These are phyloP conservation scores for Echiichthys vipera DNA, from an alignment of 2,797 vertebrate genomes.

Conservation along the genomic window DNA sequence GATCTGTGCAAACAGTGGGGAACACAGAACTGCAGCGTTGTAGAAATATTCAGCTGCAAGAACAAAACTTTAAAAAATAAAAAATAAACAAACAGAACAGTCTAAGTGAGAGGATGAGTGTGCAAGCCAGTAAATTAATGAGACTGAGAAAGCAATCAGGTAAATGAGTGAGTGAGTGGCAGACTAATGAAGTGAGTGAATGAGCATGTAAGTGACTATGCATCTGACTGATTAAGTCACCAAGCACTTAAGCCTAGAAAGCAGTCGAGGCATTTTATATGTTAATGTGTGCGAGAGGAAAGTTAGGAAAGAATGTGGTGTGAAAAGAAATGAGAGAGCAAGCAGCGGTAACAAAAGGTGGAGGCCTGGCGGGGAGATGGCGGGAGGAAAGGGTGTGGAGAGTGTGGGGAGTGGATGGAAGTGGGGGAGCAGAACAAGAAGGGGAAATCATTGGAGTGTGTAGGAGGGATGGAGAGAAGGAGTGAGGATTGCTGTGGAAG, in stretches of 20 bases:
- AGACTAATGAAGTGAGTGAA: conserved; percentile 71
- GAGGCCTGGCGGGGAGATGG: conserved; percentile 12
- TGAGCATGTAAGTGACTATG: conserved; percentile 64
- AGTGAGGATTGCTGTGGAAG: conserved; percentile 71
- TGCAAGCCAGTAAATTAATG: conserved; percentile 29
- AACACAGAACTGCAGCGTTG: too few relatives aligned
- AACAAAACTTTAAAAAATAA: too few relatives aligned
- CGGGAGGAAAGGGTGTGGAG: not conserved
- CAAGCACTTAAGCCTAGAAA: conserved; percentile 59
- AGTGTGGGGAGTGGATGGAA: conserved; percentile 35
- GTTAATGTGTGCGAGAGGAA: conserved; percentile 65
- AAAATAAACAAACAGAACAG: not conserved
- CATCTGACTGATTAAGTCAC: conserved; percentile 67
- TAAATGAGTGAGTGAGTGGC: conserved; percentile 57
- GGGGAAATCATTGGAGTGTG: conserved; percentile 71
- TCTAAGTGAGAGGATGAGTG: not conserved
- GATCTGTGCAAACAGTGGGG: too few relatives aligned
- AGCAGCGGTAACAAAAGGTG: conserved; percentile 45
- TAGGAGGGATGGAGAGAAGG: conserved; percentile 70
- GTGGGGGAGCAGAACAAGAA: conserved; percentile 39
- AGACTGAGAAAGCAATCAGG: conserved; percentile 54
- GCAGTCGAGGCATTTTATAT: conserved; percentile 66
- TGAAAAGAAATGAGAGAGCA: conserved; percentile 55
- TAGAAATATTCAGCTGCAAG: too few relatives aligned
- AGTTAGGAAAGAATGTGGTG: conserved; percentile 50